A percentile compares a stretch with the other conserved stretches of the same genome.
Conservation (phyloP, 2,113 vertebrate species). For the Ornithorhynchus anatinus region DNA sequence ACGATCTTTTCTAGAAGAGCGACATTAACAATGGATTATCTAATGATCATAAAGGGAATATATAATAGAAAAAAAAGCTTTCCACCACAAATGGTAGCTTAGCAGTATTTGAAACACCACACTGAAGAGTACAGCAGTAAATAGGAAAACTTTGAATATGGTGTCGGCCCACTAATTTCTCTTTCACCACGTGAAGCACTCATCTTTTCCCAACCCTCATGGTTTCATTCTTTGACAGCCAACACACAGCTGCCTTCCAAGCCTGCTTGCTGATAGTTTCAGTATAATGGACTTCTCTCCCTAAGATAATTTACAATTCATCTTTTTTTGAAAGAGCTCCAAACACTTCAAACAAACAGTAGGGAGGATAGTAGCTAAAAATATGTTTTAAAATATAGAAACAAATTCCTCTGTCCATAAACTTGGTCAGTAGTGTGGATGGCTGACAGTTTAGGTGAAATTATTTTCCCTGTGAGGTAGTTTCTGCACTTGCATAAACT, state of each 20-base stretch:
- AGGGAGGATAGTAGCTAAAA: too few species aligned
- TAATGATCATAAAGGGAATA: neutral
- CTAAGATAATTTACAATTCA: neutral
- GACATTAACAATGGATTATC: neutral
- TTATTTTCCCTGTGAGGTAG: too few species aligned
- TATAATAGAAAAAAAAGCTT: neutral
- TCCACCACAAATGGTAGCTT: too few species aligned
- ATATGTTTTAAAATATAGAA: too few species aligned
- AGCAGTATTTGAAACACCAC: neutral
- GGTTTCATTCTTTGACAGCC: neutral
- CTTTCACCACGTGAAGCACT: fast-evolving
- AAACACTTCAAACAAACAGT: neutral
- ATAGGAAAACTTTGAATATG: neutral
- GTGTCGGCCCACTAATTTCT: fast-evolving
- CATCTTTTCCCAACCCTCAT: fast-evolving
- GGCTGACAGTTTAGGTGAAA: too few species aligned
- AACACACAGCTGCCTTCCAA: neutral
- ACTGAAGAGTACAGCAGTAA: neutral
- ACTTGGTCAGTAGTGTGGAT: too few species aligned
- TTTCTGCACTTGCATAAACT: too few species aligned
- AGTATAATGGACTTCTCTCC: neutral
- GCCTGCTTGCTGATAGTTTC: neutral
- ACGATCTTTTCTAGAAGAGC: neutral
- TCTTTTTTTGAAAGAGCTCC: neutral
- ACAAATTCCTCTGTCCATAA: too few species aligned